Conservation (phyloP, 2,888 invertebrate species). For the Drosophila formosana region DNA sequence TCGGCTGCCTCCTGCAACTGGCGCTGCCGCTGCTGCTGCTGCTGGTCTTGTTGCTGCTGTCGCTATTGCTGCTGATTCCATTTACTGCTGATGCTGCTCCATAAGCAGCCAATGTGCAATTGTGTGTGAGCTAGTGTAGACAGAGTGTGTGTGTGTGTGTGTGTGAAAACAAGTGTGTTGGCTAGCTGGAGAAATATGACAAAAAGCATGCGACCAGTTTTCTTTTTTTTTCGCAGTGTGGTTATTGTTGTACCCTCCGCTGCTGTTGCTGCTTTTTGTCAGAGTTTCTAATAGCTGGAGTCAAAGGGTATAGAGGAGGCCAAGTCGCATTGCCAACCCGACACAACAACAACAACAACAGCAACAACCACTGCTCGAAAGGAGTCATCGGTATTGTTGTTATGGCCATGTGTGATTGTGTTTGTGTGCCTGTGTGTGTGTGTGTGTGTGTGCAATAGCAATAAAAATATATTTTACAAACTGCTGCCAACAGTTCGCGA, state of each 20-base stretch:
- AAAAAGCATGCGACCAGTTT: conserved; percentile 75
- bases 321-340: conserved; percentile 36
- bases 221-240: conserved; percentile 45
- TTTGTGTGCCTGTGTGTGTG: conserved; percentile 13
- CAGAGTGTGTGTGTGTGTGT: conserved; percentile 11
- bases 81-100: conserved; percentile 47
- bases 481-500: conserved; percentile 70
- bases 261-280: conserved; percentile 62
- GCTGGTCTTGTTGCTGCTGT: conserved; percentile 11
- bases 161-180: conserved; percentile 24
- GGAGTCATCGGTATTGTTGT: conserved; percentile 45
- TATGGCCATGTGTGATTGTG: conserved; percentile 15
- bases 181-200: conserved; percentile 76
- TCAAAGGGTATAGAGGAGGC: conserved; percentile 61
- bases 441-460: conserved; percentile 73
- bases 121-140: neutral
- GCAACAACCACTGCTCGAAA: conserved; percentile 24
- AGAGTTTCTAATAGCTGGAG: conserved; percentile 76
- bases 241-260: conserved; percentile 27
- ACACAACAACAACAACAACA: conserved; percentile 9
- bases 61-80: conserved; percentile 17
- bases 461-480: conserved; percentile 82
- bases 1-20: conserved; percentile 9
- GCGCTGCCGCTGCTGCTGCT: conserved; percentile 12
- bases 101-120: conserved; percentile 34